Percentiles rank a stretch among this genome's conserved stretches.
phyloP scores from a whole-genome alignment of 2,113 vertebrate species.

The Eupsittula cactorum region DNA sequence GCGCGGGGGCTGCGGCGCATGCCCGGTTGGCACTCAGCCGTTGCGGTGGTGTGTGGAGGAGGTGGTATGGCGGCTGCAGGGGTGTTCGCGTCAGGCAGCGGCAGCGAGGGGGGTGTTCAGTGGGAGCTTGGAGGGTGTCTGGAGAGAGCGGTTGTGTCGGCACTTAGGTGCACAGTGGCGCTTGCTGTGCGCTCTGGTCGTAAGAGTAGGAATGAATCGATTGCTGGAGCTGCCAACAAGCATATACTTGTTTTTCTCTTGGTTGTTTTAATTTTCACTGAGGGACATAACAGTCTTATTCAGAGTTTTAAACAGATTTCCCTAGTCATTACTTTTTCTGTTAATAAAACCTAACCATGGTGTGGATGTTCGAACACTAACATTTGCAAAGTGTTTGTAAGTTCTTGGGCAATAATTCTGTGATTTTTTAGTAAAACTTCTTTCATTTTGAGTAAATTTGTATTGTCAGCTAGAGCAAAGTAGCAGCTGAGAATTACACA shows the following conservation, averaged over 20 bases:
- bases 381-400: neutral
- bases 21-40: neutral
- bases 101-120: rapidly evolving
- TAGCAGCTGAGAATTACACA: neutral
- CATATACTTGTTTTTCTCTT: neutral
- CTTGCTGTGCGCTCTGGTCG: rapidly evolving
- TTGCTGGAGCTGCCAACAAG: neutral
- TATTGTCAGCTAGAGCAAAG: neutral
- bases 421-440: neutral
- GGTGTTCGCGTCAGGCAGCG: rapidly evolving
- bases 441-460: neutral
- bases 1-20: neutral
- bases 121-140: rapidly evolving
- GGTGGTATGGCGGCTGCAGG: rapidly evolving
- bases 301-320: neutral
- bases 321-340: rapidly evolving
- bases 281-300: rapidly evolving
- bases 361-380: no score
- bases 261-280: neutral
- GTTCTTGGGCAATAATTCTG: neutral
- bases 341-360: neutral
- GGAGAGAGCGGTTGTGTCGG: rapidly evolving
- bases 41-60: no score
- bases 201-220: rapidly evolving
- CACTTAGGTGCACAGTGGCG: rapidly evolving